Base-by-base conservation (phyloP, 2,888 invertebrate genomes). In the Macrosiphum euphorbiae region DNA sequence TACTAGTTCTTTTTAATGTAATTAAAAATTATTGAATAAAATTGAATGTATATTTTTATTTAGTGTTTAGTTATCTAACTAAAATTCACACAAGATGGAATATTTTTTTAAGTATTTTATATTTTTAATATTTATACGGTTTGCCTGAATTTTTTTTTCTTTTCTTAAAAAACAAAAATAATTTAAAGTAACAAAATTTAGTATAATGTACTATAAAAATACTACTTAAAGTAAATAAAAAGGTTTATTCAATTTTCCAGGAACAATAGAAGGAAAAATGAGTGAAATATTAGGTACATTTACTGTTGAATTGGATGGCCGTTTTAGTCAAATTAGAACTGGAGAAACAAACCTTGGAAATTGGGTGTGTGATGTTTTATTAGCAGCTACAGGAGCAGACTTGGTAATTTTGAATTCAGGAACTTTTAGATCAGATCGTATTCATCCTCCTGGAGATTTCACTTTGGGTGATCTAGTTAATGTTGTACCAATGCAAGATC, bases 271-370 rank as follows among this genome's bases (percentile, higher is more conserved):
- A 95, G 97, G 97, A 58, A 98, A 98, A 96, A 97, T 99, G 97
- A 97, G 98, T 95, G 98, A 98, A 95, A 97, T 98, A 0, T 96
- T 99, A 41, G 98, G 98, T 90, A 97, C 97, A 95, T 98, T 99
- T 96, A 97, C 97, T 94, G 98, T 98, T n/a, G 98, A 98, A 26
- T 96, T 99, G 88, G 98, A 99, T 95, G 98, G 98, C 0, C 96
- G 98, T 94, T 99, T 99, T 96, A 96, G 97, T 0, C 96, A 97
- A 85, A 97, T 99, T 93, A 96, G 99, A 44, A 98, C 98, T 0
- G 96, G 97, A 94, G 99, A 99, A 96, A 98, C 98, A n/a, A 99
- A 99, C 96, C 96, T 99, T 84, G 98, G 98, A 95, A 97, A 98
- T 96, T 98, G 98, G 97, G 96, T 98, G 89, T 98, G 98, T 95